Evolutionary conservation across 2,797 vertebrate genomes (phyloP).

Genomic region (Diceros bicornis): DNA sequence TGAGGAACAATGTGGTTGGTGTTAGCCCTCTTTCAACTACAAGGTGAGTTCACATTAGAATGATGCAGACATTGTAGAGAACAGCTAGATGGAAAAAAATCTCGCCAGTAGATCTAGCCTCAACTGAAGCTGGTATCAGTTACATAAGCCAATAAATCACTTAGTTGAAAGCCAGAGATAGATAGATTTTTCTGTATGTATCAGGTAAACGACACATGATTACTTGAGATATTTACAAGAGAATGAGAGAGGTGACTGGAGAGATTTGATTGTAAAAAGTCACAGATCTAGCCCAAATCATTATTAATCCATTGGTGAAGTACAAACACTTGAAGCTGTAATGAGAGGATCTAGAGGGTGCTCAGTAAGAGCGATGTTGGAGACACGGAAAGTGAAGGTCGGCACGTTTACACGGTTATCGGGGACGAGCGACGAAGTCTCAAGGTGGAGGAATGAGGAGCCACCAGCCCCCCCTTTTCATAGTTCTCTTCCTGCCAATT

Average conservation of each 20-base stretch:
- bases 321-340: not conserved
- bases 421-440: not conserved
- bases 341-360: fast-evolving
- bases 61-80: not conserved
- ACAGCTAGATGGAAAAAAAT: not conserved
- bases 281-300: not conserved
- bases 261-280: not conserved
- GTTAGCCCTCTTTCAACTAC: not conserved
- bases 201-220: not conserved
- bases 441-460: not conserved
- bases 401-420: not conserved
- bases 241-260: not conserved
- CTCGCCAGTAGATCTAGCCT: not conserved
- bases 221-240: not conserved
- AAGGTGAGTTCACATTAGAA: not conserved
- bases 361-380: not conserved
- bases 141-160: not conserved
- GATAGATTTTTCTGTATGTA: not conserved
- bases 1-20: not conserved
- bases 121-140: not conserved
- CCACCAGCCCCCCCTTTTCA: not conserved
- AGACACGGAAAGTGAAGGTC: not conserved
- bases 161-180: not conserved
- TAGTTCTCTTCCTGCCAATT: not conserved
- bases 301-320: not conserved